These are phyloP conservation scores for Cephalopachus bancanus DNA, from an alignment of 2,797 vertebrate genomes.

Conservation along the genomic window DNA sequence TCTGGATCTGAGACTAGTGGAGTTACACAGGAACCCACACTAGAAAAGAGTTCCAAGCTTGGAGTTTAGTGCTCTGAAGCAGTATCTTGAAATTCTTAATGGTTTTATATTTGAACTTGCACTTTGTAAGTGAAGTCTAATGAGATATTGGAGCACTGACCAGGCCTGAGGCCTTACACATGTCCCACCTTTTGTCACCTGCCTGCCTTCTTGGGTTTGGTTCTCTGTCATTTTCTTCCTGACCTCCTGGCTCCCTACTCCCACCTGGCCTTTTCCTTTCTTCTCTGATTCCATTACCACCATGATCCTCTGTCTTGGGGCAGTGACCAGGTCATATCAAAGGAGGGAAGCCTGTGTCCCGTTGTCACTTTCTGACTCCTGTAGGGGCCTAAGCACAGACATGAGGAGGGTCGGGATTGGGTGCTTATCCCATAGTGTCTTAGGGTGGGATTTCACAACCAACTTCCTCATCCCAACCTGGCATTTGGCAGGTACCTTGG, in stretches of 20 bases:
- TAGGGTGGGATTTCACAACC: background rate
- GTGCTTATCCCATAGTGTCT: background rate
- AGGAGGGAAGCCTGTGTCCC: background rate
- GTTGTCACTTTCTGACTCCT: background rate
- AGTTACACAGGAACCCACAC: accelerated
- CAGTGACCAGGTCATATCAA: background rate
- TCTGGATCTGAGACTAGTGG: background rate
- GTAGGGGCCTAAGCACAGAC: accelerated
- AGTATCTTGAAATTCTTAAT: background rate
- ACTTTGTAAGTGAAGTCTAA: background rate
- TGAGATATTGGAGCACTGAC: background rate
- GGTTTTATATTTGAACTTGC: background rate
- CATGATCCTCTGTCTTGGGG: too few relatives aligned
- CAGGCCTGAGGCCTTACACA: accelerated
- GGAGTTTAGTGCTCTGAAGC: background rate
- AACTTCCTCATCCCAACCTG: background rate
- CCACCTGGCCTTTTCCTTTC: background rate
- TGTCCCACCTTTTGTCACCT: background rate
- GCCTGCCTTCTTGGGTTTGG: background rate
- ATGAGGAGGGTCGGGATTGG: background rate
- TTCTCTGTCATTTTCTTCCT: background rate
- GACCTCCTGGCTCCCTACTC: too few relatives aligned
- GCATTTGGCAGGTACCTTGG: background rate
- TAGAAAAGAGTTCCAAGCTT: background rate
- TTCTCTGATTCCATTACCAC: background rate